phyloP scores from a whole-genome alignment of 2,888 invertebrate species.

The Caenorhabditis zanzibari region DNA sequence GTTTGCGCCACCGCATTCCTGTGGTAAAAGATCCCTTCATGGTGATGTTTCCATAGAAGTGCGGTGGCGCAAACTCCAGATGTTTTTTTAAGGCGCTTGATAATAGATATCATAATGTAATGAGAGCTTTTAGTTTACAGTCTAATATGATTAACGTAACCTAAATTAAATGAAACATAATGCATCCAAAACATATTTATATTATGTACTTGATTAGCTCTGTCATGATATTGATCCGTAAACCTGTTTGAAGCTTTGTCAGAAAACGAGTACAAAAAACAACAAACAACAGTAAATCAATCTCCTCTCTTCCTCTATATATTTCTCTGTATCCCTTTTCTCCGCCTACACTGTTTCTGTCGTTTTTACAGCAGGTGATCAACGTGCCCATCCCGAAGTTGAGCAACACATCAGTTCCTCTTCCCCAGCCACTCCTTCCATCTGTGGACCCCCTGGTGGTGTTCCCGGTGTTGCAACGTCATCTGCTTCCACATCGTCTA shows the following conservation, averaged over 20 bases:
- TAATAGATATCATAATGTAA: no score
- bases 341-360: conserved; percentile 39
- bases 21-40: no score
- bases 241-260: neutral
- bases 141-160: no score
- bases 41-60: no score
- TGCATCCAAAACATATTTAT: neutral
- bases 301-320: conserved; percentile 46
- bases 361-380: conserved; percentile 79
- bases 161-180: neutral
- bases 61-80: no score
- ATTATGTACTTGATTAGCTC: neutral
- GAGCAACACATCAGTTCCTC: conserved; percentile 61
- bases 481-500: conserved; percentile 54
- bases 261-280: neutral
- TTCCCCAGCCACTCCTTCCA: conserved; percentile 44
- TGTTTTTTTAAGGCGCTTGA: no score
- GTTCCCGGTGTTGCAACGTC: conserved; percentile 30
- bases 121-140: no score
- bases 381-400: conserved; percentile 81
- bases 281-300: conserved; percentile 6
- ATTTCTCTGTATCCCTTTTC: conserved; percentile 40
- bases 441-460: conserved; percentile 34
- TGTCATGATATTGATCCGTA: neutral
- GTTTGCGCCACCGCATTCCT: no score